phyloP scores from a whole-genome alignment of 2,113 vertebrate species.

The Empidonax traillii region DNA sequence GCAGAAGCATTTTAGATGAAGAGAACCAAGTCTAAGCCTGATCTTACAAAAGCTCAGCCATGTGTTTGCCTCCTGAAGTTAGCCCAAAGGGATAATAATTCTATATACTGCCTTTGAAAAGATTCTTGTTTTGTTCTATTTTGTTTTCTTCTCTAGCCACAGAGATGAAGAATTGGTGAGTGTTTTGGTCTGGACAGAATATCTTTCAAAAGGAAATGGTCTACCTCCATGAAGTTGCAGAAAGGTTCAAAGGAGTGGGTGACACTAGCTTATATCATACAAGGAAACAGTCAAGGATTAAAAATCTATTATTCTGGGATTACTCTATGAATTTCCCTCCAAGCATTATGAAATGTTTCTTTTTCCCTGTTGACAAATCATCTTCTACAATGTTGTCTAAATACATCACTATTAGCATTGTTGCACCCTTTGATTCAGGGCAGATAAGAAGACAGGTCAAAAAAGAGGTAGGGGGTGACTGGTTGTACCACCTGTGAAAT shows the following conservation, averaged over 20 bases:
- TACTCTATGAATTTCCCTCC: not conserved
- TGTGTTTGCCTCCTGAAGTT: not conserved
- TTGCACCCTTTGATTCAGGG: not conserved
- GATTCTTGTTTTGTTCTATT: not conserved
- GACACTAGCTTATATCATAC: not conserved
- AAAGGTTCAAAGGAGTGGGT: not conserved
- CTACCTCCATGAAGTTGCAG: not conserved
- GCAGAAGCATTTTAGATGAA: not conserved
- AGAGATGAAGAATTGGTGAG: not conserved
- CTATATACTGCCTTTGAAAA: not conserved
- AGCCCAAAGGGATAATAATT: not conserved
- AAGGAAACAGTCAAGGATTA: slow-evolving; percentile 38
- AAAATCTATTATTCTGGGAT: slow-evolving; percentile 29
- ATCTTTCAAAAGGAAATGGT: not conserved
- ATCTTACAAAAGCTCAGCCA: not conserved
- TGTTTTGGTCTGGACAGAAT: not conserved
- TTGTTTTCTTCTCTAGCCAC: not conserved
- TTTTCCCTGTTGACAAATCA: not conserved
- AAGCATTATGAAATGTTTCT: slow-evolving; percentile 17
- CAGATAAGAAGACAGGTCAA: not conserved
- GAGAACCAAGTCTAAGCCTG: not conserved
- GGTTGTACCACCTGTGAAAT: not conserved
- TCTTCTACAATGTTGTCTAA: not conserved
- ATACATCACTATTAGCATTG: not conserved
- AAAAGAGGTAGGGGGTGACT: not conserved